These are phyloP conservation scores for Sebastes cheni DNA, from an alignment of 2,797 vertebrate genomes.

Conservation along the genomic window DNA sequence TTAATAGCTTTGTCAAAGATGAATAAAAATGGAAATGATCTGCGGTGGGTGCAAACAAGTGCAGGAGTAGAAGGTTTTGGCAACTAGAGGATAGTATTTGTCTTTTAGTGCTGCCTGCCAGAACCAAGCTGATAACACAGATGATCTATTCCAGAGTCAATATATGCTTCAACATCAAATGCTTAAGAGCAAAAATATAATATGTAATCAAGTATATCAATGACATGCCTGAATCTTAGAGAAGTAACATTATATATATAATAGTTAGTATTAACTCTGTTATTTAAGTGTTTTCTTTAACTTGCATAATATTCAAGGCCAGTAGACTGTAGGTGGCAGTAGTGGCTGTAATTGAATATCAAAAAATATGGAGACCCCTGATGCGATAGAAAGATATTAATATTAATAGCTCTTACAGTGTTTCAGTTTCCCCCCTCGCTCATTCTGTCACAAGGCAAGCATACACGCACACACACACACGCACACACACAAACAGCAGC, in stretches of 20 bases:
- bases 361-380: slow-evolving; percentile 58
- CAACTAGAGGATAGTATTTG: background rate
- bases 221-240: background rate
- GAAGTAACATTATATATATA: background rate
- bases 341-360: slow-evolving; percentile 56
- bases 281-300: background rate
- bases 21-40: slow-evolving; percentile 32
- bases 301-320: background rate
- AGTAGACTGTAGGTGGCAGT: slow-evolving; percentile 75
- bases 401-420: slow-evolving; percentile 77
- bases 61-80: background rate
- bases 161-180: background rate
- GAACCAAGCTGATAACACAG: background rate
- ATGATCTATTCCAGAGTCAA: background rate
- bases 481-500: slow-evolving; percentile 23
- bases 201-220: background rate
- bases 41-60: slow-evolving; percentile 11
- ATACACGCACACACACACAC: background rate
- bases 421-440: slow-evolving; percentile 50
- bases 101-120: background rate
- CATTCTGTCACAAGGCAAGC: slow-evolving; percentile 47
- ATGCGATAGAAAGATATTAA: slow-evolving; percentile 76
- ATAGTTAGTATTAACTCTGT: background rate
- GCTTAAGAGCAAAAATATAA: background rate
- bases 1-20: slow-evolving; percentile 28